phyloP scores from a whole-genome alignment of 1,140 invertebrate genomes.

The Thereuonema tuberculata region DNA sequence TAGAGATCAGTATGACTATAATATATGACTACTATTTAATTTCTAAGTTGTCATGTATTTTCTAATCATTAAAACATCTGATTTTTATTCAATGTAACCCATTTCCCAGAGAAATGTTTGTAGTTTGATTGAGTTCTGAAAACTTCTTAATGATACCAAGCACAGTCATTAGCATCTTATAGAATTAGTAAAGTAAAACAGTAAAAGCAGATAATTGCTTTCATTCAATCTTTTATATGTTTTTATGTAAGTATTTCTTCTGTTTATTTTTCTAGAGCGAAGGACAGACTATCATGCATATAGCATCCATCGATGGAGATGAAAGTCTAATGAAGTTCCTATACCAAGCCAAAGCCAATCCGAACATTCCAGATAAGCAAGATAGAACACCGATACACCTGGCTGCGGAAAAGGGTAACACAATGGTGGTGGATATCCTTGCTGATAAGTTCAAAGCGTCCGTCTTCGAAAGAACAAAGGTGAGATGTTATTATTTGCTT shows the following conservation, averaged over 20 bases:
- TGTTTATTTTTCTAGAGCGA: constrained; percentile 43
- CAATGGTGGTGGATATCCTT: constrained; percentile 83
- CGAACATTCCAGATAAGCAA: constrained; percentile 73
- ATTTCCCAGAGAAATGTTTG: too few relatives aligned
- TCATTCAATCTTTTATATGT: too few relatives aligned
- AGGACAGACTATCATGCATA: constrained; percentile 84
- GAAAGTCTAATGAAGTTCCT: constrained; percentile 89
- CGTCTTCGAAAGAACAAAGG: constrained; percentile 78
- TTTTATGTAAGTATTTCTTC: not conserved
- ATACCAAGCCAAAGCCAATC: constrained; percentile 81
- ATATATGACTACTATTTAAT: too few relatives aligned
- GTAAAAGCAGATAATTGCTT: too few relatives aligned
- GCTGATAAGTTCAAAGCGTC: constrained; percentile 97
- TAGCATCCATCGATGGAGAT: constrained; percentile 89
- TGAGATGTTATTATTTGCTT: constrained; percentile 2
- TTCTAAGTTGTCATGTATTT: too few relatives aligned
- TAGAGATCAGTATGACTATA: too few relatives aligned
- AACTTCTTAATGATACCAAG: too few relatives aligned
- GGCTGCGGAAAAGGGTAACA: constrained; percentile 93
- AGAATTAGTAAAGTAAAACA: too few relatives aligned
- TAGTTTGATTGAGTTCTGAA: too few relatives aligned
- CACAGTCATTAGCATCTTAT: too few relatives aligned
- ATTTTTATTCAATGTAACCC: too few relatives aligned
- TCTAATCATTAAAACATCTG: too few relatives aligned
- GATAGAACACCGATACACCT: constrained; percentile 94